Evolutionary conservation across 1,140 invertebrate species (phyloP).

Genomic region (Papilio polyxenes): DNA sequence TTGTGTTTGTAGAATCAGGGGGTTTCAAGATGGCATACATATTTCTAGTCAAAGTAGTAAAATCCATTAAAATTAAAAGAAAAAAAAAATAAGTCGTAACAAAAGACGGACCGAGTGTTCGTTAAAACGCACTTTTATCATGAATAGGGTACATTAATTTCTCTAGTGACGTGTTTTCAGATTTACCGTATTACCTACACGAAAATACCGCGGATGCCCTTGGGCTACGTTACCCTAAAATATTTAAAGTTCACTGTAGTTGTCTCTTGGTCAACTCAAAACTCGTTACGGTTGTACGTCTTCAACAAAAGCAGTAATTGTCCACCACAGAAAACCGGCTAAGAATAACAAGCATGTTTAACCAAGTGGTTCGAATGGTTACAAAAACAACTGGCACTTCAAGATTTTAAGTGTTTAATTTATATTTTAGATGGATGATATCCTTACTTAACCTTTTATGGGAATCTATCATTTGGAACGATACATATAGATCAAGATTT

Average conservation of each 20-base stretch:
- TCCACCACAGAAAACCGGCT: neutral
- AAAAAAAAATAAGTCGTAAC: neutral
- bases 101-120: neutral
- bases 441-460: constrained; percentile 67
- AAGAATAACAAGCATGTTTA: neutral
- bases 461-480: constrained; percentile 68
- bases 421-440: constrained; percentile 60
- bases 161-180: neutral
- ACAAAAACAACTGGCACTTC: neutral
- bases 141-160: neutral
- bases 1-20: neutral
- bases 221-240: neutral
- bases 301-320: neutral
- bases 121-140: too few relatives aligned
- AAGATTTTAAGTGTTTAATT: constrained; percentile 24
- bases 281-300: neutral
- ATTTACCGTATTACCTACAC: neutral
- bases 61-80: neutral
- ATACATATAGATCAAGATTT: constrained; percentile 57
- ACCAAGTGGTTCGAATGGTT: neutral
- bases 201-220: neutral
- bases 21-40: too few relatives aligned
- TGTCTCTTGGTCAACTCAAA: neutral
- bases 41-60: neutral
- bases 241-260: neutral